Evolutionary conservation across 2,888 invertebrate species (phyloP).

Genomic region (Stictocephala bisonia): DNA sequence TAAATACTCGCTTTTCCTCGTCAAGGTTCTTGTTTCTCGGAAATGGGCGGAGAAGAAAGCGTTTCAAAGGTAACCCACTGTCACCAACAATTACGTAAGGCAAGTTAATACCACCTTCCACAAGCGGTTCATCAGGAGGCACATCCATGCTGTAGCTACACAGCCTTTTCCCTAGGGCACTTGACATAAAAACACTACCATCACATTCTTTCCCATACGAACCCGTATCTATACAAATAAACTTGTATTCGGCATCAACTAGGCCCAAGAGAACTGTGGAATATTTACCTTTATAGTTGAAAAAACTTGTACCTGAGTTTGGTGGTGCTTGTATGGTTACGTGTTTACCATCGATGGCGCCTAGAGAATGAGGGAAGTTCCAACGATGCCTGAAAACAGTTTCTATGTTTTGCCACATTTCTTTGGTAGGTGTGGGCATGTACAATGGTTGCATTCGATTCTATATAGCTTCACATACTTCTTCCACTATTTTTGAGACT

Average conservation of each 20-base stretch:
- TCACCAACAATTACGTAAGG: constrained; percentile 48
- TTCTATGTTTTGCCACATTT: neutral
- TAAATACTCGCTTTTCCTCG: constrained; percentile 39
- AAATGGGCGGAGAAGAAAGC: too few relatives aligned
- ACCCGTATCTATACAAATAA: constrained; percentile 4
- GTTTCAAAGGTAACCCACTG: constrained; percentile 41
- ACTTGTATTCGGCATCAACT: constrained; percentile 51
- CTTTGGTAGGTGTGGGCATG: neutral
- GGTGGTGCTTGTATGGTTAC: too few relatives aligned
- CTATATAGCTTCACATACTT: constrained; percentile 12
- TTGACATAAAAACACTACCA: constrained; percentile 46
- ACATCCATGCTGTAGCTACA: too few relatives aligned
- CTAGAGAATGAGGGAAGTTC: neutral
- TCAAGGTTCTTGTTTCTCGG: constrained; percentile 23
- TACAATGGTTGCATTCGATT: constrained; percentile 16
- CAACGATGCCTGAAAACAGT: neutral
- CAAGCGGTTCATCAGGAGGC: too few relatives aligned
- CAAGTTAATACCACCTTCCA: neutral
- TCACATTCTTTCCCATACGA: constrained; percentile 50
- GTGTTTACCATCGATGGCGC: too few relatives aligned
- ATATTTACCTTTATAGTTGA: constrained; percentile 5
- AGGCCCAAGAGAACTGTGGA: constrained; percentile 43
- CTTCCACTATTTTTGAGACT: neutral
- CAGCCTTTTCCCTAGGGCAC: neutral
- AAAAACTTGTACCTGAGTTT: neutral